Percentiles rank a stretch among this genome's conserved stretches.
Evolutionary conservation across 1,140 invertebrate genomes (phyloP).

Genomic region (Mya arenaria): DNA sequence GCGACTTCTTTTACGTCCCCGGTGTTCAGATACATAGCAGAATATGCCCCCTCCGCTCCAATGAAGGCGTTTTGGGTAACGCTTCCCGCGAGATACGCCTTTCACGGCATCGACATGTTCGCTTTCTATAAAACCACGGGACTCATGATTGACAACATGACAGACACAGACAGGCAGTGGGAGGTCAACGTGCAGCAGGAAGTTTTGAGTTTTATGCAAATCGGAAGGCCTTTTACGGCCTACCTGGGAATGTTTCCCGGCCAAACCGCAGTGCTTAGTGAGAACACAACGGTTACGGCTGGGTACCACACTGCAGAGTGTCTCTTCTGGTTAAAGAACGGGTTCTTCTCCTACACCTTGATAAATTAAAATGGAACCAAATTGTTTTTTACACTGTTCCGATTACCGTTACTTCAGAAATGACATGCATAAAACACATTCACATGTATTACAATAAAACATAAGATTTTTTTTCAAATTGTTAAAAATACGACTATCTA

Average conservation of each 20-base stretch:
- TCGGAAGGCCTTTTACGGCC: neutral
- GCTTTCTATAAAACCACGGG: conserved; percentile 57
- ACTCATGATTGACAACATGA: conserved; percentile 23
- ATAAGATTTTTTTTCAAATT: too few relatives aligned
- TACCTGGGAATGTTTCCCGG: neutral
- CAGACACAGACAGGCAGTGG: conserved; percentile 15
- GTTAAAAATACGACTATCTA: too few relatives aligned
- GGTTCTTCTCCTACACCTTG: conserved; percentile 45
- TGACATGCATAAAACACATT: too few relatives aligned
- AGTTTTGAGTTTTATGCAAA: neutral
- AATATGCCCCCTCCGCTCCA: neutral
- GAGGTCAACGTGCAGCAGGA: conserved; percentile 11
- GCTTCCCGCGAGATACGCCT: conserved; percentile 41
- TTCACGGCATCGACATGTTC: conserved; percentile 59
- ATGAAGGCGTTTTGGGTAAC: conserved; percentile 9
- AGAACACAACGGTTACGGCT: neutral
- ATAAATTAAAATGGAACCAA: too few relatives aligned
- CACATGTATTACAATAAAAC: too few relatives aligned
- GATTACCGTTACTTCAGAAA: too few relatives aligned
- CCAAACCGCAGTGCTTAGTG: neutral
- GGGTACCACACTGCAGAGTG: conserved; percentile 38
- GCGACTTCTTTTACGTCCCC: conserved; percentile 14
- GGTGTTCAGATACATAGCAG: conserved; percentile 42
- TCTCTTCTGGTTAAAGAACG: conserved; percentile 40
- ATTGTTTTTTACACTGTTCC: too few relatives aligned